Base-by-base conservation (phyloP, 64 coral and sea anemone species). In the Acropora yongei region DNA sequence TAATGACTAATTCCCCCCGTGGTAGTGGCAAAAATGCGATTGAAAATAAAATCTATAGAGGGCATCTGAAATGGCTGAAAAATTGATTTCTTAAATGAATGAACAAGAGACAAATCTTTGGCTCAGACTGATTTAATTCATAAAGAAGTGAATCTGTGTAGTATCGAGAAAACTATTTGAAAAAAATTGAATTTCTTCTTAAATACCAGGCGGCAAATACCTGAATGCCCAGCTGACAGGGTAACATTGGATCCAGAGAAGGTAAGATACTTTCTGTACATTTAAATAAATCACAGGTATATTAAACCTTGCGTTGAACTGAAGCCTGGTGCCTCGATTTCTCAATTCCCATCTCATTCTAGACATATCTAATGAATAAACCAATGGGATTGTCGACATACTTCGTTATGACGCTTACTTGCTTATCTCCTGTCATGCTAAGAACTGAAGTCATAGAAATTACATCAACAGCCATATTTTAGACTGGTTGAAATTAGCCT, bases 291-390 rank as follows among this genome's bases (percentile, higher is more conserved):
- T 13, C 65, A 44, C 14, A 66, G 1, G 45, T 83, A 46, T 43
- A 5, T 55, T 55, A 7, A 55, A 66, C 57, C 80, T 18, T 41
- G 67, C 13, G 58, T 41, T 8, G 11, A 45, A 30, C 30, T 30
- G 30, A 30, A 83, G 80, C 57, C 58, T 83, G 60, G 67, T 43
- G 80, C 67, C 80, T 68, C 5, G 8, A 39, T 45, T 5, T 45
- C 68, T 20, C 1, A 30, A 48, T 71, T 47, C 44, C 47, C 16
- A 49, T 48, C 61, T 49, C 46, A 11, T 85, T 71, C 44, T 11
- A 85, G 82, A 85, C 82, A 50, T 45, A 71, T 85, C 66, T 85
- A 85, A 85, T 85, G 49, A 49, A 85, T 85, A 72, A 85, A 85
- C 66, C 63, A 85, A 8, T 65, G 41, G 80, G 79, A 30, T 44